phyloP scores from a whole-genome alignment of 1,140 invertebrate genomes.

The Brachionus asplanchnoidis region DNA sequence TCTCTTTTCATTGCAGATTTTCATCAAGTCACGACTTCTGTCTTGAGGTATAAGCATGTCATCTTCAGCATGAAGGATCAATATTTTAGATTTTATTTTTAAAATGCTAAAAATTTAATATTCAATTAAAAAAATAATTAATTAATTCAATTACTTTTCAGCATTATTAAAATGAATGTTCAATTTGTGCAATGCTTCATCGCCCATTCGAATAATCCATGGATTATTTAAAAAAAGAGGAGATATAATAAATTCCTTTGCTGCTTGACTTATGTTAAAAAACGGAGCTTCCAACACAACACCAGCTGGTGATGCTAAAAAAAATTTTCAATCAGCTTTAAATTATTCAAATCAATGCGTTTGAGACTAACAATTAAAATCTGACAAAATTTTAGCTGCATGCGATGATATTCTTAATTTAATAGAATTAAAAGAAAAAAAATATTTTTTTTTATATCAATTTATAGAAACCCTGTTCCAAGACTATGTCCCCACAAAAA shows the following conservation, averaged over 20 bases:
- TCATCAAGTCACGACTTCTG: neutral
- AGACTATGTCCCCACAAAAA: slow-evolving; percentile 34
- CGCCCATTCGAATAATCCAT: slow-evolving; percentile 1
- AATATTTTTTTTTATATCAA: neutral
- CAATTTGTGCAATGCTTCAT: neutral
- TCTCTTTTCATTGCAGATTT: slow-evolving; percentile 9
- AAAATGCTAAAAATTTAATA: neutral
- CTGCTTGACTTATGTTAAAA: slow-evolving; percentile 36
- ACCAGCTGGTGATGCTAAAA: slow-evolving; percentile 2
- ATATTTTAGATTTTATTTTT: neutral
- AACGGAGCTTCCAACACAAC: slow-evolving; percentile 39
- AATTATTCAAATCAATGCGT: neutral
- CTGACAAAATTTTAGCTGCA: slow-evolving; percentile 28
- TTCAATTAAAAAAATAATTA: neutral
- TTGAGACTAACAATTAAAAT: neutral
- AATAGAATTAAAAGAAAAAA: neutral
- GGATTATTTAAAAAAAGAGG: slow-evolving; percentile 36
- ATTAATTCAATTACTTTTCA: neutral
- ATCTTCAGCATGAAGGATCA: slow-evolving; percentile 40
- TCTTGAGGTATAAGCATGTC: slow-evolving; percentile 30
- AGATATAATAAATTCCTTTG: neutral
- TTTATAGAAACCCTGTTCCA: slow-evolving; percentile 22
- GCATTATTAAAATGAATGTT: slow-evolving; percentile 31
- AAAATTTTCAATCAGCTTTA: neutral
- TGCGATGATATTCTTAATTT: slow-evolving; percentile 29